These are phyloP conservation scores for Leptinotarsa juncta DNA, from an alignment of 2,888 invertebrate genomes.

Conservation along the genomic window DNA sequence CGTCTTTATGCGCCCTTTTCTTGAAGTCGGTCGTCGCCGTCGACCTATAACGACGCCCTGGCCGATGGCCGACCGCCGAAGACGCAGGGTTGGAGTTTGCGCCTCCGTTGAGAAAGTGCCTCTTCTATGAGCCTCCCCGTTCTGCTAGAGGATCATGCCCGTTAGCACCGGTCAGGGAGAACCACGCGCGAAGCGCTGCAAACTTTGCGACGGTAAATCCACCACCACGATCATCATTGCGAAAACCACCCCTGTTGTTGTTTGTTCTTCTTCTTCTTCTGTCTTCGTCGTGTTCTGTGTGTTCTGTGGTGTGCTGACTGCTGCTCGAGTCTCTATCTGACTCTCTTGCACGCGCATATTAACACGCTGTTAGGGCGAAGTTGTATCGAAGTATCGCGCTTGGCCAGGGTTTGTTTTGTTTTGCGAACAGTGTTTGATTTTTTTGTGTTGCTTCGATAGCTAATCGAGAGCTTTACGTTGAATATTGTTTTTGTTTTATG, in stretches of 20 bases:
- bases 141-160: slow-evolving; percentile 69
- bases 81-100: slow-evolving; percentile 36
- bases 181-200: slow-evolving; percentile 92
- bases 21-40: slow-evolving; percentile 11
- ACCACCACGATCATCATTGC: neutral
- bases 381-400: too few relatives aligned
- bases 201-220: slow-evolving; percentile 85
- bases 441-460: too few relatives aligned
- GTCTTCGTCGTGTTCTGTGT: neutral
- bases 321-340: too few relatives aligned
- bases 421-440: too few relatives aligned
- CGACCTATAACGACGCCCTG: neutral
- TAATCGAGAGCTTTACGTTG: too few relatives aligned
- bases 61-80: slow-evolving; percentile 2
- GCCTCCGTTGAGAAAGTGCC: slow-evolving; percentile 31
- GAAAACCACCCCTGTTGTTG: too few relatives aligned
- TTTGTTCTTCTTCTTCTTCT: too few relatives aligned
- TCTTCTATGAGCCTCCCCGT: slow-evolving; percentile 47
- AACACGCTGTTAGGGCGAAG: too few relatives aligned
- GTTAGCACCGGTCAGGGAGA: slow-evolving; percentile 75
- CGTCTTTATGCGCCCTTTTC: slow-evolving; percentile 39
- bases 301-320: slow-evolving; percentile 7
- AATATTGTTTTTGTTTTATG: too few relatives aligned
- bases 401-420: too few relatives aligned
- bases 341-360: too few relatives aligned